These are phyloP conservation scores for Sceloporus tristichus DNA, from an alignment of 2,113 vertebrate species.

Conservation along the genomic window DNA sequence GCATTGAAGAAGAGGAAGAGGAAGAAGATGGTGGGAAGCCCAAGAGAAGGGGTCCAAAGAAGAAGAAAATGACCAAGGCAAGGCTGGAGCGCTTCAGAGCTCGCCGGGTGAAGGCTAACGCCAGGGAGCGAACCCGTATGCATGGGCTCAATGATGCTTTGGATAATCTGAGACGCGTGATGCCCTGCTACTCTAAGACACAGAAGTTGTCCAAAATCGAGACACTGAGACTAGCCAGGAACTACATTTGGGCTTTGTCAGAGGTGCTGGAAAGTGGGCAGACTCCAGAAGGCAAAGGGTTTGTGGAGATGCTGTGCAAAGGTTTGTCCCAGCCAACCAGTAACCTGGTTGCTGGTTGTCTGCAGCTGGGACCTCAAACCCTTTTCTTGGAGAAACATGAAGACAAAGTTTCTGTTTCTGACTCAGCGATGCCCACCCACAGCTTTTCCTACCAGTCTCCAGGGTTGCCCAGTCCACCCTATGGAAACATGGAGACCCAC, in stretches of 20 bases:
- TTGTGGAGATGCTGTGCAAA: conserved; percentile 97
- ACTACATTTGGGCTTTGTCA: conserved; percentile 98
- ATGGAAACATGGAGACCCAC: conserved; percentile 92
- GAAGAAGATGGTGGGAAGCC: conserved; percentile 83
- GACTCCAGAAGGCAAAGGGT: conserved; percentile 89
- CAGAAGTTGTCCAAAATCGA: conserved; percentile 98
- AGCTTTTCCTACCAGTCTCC: conserved; percentile 90
- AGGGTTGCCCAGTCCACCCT: conserved; percentile 94
- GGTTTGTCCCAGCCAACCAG: conserved; percentile 98
- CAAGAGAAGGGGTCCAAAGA: conserved; percentile 95
- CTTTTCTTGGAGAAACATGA: conserved; percentile 87
- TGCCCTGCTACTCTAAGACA: conserved; percentile 99
- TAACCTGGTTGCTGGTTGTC: conserved; percentile 94
- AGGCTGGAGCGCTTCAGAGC: conserved; percentile 91
- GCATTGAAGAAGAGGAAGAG: conserved; percentile 81
- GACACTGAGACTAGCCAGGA: conserved; percentile 91
- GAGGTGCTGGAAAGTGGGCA: conserved; percentile 93
- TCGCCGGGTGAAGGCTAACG: conserved; percentile 92
- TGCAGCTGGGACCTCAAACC: conserved; percentile 86
- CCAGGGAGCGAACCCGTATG: conserved; percentile 93
- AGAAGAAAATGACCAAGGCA: conserved; percentile 98
- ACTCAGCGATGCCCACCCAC: conserved; percentile 71
- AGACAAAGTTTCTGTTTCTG: conserved; percentile 79
- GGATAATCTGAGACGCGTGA: conserved; percentile 91
- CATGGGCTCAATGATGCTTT: conserved; percentile 95